Base-by-base conservation (phyloP, 92 coral and sea anemone species). In the Anthopleura xanthogrammica region DNA sequence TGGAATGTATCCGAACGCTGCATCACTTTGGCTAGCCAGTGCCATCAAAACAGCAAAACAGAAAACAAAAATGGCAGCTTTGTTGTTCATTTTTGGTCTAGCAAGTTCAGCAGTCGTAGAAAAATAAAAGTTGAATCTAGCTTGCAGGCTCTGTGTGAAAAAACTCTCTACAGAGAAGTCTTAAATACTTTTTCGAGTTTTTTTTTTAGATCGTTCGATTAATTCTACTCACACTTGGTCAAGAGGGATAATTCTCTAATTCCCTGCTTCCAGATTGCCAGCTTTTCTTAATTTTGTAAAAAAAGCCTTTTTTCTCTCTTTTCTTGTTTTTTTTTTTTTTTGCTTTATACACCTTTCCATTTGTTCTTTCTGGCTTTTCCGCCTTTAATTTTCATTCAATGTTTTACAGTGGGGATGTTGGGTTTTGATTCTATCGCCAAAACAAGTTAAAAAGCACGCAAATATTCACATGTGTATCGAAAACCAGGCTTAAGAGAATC, bases 191-290 rank as follows among this genome's bases (percentile, higher is more conserved):
- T 62, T 62, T 20, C 11, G 24, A 20, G 36, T 39, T 3, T 23
- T 62, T 62, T 19, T 8, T 23, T 23, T 20, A n/a, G 58, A n/a
- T 8, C 70, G 39, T 36, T 7, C 24, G 70, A 62, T 5, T 62
- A 62, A 62, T 23, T 62, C 70, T 62, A 62, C 29, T 23, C 36
- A n/a, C 70, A 12, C 9, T 23, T 62, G 70, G 23, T 62, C 70
- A 62, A 62, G 70, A 62, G 70, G 70, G 70, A 62, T 62, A 62
- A 62, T 36, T 19, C 70, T 20, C 70, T 62, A 54, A 54, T 46
- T 2, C 50, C 58, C 2, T 54, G 58, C 58, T 54, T 54, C 58
- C 16, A 54, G 7, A 54, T 54, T 54, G 16, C 17, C 16, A 13
- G 58, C 58, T 54, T 54, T 54, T 0, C 58, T 14, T 54, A 13